Evolutionary conservation across 2,113 vertebrate genomes (phyloP).

Genomic region (Heterocephalus glaber): DNA sequence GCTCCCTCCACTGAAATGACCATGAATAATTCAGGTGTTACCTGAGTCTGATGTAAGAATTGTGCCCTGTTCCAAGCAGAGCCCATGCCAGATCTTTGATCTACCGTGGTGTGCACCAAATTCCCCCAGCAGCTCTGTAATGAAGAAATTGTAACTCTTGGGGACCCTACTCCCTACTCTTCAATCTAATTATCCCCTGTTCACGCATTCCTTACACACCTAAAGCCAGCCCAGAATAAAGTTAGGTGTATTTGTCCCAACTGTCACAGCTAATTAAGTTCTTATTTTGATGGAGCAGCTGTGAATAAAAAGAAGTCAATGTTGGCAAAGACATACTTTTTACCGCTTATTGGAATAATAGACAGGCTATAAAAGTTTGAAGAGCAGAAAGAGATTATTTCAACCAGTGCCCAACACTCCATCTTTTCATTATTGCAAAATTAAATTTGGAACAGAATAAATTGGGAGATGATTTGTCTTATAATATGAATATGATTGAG

Average conservation of each 20-base stretch:
- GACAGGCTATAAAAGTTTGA: constrained; percentile 3
- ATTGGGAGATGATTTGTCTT: constrained; percentile 58
- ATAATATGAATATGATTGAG: constrained; percentile 47
- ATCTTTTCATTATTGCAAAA: constrained; percentile 51
- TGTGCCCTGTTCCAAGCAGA: neutral
- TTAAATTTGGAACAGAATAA: constrained; percentile 65
- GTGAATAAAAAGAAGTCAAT: constrained; percentile 22
- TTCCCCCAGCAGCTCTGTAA: neutral
- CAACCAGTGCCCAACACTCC: neutral
- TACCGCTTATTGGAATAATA: constrained; percentile 45
- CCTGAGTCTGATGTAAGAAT: neutral
- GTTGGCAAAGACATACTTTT: constrained; percentile 18
- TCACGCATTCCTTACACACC: neutral
- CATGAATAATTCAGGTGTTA: neutral
- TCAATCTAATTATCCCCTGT: neutral
- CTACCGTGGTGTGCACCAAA: neutral
- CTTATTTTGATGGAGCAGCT: neutral
- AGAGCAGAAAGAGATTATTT: constrained; percentile 35
- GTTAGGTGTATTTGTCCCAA: neutral
- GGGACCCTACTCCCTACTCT: neutral
- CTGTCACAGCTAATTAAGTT: neutral
- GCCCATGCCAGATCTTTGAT: neutral
- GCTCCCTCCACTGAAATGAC: neutral
- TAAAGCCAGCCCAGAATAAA: neutral
- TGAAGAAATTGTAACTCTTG: neutral